These are phyloP conservation scores for Channa argus DNA, from an alignment of 2,113 vertebrate genomes.

Conservation along the genomic window DNA sequence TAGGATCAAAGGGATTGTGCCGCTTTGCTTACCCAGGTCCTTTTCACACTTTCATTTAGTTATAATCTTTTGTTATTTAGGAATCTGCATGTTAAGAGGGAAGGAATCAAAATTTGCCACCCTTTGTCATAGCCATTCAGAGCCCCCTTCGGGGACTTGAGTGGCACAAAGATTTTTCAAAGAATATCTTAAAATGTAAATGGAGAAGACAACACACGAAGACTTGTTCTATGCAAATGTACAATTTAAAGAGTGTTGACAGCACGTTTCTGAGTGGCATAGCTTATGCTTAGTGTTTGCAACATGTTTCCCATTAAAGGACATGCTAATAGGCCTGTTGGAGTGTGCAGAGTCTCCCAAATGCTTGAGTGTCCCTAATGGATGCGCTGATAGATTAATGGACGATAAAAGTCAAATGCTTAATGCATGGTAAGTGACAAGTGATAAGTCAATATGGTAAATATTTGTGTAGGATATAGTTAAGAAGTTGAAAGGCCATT, in stretches of 20 bases:
- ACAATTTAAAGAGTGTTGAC: slow-evolving; percentile 53
- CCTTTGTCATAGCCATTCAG: slow-evolving; percentile 47
- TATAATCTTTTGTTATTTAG: slow-evolving; percentile 79
- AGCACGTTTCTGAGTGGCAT: slow-evolving; percentile 40
- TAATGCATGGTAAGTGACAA: slow-evolving; percentile 74
- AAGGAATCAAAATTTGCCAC: slow-evolving; percentile 55
- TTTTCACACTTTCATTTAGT: slow-evolving; percentile 80
- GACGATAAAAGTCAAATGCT: slow-evolving; percentile 73
- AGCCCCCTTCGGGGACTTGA: slow-evolving; percentile 38
- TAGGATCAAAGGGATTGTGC: slow-evolving; percentile 83
- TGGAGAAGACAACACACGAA: slow-evolving; percentile 10
- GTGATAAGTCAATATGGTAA: slow-evolving; percentile 74
- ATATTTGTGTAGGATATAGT: slow-evolving; percentile 72
- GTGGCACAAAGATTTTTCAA: slow-evolving; percentile 15
- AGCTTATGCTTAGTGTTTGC: slow-evolving; percentile 50
- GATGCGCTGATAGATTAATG: slow-evolving; percentile 76
- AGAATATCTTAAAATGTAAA: slow-evolving; percentile 3
- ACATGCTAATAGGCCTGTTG: slow-evolving; percentile 66
- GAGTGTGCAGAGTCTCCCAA: slow-evolving; percentile 59
- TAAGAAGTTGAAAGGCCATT: slow-evolving; percentile 70
- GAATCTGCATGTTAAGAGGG: slow-evolving; percentile 80
- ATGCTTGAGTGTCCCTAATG: slow-evolving; percentile 75
- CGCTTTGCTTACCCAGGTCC: slow-evolving; percentile 77
- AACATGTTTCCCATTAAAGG: slow-evolving; percentile 65
- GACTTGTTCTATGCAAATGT: slow-evolving; percentile 42